Base-by-base conservation (phyloP, 1,140 invertebrate species). In the Sminthurinus signatus region DNA sequence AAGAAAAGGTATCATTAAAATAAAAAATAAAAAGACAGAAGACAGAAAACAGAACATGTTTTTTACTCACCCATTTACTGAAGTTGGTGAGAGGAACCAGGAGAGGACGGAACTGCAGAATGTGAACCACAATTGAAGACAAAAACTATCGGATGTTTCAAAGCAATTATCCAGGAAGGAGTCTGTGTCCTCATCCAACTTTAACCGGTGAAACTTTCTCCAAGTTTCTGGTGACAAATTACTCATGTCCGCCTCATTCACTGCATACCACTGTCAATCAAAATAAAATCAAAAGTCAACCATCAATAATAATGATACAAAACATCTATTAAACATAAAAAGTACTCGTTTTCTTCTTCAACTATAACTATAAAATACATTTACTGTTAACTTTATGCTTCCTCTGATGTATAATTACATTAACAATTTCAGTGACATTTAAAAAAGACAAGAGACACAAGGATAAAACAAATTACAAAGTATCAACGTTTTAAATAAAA, bases 21-120 rank as follows among this genome's bases (percentile, higher is more conserved):
- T 60, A 21, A 36, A 43, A 44, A 23, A 27, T 46, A 43, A 60
- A 44, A 36, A 10, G 21, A 12, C 54, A 12, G 36, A 56, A 31
- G 54, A 10, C 39, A 56, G 83, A 82, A n/a, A n/a, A n/a, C n/a
- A n/a, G n/a, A n/a, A n/a, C n/a, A n/a, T n/a, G n/a, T n/a, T n/a
- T n/a, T n/a, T n/a, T n/a, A n/a, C n/a, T 82, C 77, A 88, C 86
- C 89, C 89, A 79, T 91, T 92, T 55, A 91, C 86, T 44, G 87
- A 88, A 2, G 89, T 93, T 72, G 84, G 83, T 1, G 86, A 85
- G 84, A 90, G 85, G 76, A 92, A 91, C 73, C 82, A 81, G 54
- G 81, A 81, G 8, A 92, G 80, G 31, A 91, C 73, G 12, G 83
- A 78, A 72, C 84, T 85, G 2, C 83, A 83, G 10, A 91, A 50